These are phyloP conservation scores for Sweltsa coloradensis DNA, from an alignment of 1,140 invertebrate genomes.

Conservation along the genomic window DNA sequence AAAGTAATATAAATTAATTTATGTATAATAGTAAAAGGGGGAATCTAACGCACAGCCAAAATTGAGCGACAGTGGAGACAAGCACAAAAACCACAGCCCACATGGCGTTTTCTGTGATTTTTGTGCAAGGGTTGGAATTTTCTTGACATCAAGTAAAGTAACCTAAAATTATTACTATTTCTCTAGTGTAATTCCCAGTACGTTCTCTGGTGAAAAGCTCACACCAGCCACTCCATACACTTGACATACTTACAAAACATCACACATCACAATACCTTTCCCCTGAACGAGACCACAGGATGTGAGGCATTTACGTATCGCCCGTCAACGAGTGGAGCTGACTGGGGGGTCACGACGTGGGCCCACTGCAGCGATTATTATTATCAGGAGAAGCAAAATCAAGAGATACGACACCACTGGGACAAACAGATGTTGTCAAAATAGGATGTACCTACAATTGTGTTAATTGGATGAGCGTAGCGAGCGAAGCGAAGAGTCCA, in stretches of 20 bases:
- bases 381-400: slow-evolving; percentile 46
- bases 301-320: slow-evolving; percentile 55
- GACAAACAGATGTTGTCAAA: no score
- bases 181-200: background rate
- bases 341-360: slow-evolving; percentile 25
- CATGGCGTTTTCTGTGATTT: no score
- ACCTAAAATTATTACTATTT: background rate
- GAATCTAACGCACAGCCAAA: no score
- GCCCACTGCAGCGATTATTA: slow-evolving; percentile 47
- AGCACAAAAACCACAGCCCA: no score
- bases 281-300: slow-evolving; percentile 69
- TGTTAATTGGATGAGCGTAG: no score
- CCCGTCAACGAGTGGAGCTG: slow-evolving; percentile 30
- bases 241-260: slow-evolving; percentile 9
- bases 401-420: slow-evolving; percentile 35
- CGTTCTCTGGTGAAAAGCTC: background rate
- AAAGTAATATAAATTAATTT: no score
- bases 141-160: background rate
- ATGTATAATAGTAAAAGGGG: no score
- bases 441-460: no score
- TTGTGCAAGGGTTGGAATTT: background rate
- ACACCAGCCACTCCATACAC: background rate
- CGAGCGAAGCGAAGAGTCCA: no score
- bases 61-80: no score
- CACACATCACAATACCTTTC: slow-evolving; percentile 24